Percentiles rank a stretch among this genome's conserved stretches.
phyloP scores from a whole-genome alignment of 1,140 invertebrate species.

The Diplogasteroides magnus region DNA sequence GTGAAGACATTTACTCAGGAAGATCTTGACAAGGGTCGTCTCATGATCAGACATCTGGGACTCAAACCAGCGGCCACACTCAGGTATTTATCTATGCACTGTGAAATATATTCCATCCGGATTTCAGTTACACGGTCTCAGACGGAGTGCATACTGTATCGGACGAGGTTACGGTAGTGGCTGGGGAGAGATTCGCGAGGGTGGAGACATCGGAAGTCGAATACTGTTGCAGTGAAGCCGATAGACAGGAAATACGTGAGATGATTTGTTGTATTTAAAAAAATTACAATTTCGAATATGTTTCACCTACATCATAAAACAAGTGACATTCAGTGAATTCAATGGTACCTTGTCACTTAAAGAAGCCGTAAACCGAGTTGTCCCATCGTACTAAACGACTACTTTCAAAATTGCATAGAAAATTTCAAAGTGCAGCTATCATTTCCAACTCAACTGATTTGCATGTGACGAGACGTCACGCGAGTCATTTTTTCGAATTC shows the following conservation, averaged over 20 bases:
- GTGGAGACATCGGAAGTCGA: conserved; percentile 9
- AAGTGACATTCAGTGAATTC: too few relatives aligned
- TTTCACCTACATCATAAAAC: too few relatives aligned
- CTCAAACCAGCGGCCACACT: conserved; percentile 14
- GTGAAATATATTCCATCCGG: conserved; percentile 14
- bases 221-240: conserved; percentile 11
- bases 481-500: too few relatives aligned
- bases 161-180: conserved; percentile 26
- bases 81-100: conserved; percentile 6
- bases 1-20: conserved; percentile 36
- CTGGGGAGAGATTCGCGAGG: conserved; percentile 36
- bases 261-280: neutral
- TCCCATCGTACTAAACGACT: too few relatives aligned
- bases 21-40: conserved; percentile 34
- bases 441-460: too few relatives aligned
- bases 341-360: too few relatives aligned
- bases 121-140: conserved; percentile 48
- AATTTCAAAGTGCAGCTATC: too few relatives aligned
- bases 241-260: conserved; percentile 8
- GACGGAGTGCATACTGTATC: conserved; percentile 42
- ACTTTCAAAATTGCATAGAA: too few relatives aligned
- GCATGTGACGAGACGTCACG: too few relatives aligned
- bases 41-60: conserved; percentile 45
- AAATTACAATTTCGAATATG: too few relatives aligned
- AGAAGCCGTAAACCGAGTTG: too few relatives aligned